Percentiles rank a stretch among this genome's conserved stretches.
These are phyloP conservation scores for Heteronetta atricapilla DNA, from an alignment of 2,113 vertebrate species.

Conservation along the genomic window DNA sequence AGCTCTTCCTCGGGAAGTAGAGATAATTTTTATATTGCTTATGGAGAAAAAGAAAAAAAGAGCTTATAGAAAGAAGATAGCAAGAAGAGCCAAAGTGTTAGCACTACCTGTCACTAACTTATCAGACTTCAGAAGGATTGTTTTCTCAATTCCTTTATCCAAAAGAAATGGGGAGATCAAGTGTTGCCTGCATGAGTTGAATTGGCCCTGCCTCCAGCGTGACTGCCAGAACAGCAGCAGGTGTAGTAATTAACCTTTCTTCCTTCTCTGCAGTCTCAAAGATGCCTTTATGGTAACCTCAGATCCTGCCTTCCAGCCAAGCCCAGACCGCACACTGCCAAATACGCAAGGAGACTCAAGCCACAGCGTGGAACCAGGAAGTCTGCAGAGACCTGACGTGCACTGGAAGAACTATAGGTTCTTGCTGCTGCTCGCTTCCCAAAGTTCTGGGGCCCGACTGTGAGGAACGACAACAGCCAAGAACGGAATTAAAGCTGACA, in stretches of 20 bases:
- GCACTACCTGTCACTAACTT: background rate
- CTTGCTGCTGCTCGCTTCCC: background rate
- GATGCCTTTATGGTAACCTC: background rate
- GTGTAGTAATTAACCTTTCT: background rate
- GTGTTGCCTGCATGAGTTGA: background rate
- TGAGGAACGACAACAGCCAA: background rate
- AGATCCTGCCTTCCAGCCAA: background rate
- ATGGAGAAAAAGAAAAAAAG: background rate
- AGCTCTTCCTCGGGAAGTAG: background rate
- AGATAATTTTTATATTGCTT: background rate
- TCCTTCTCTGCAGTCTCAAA: background rate
- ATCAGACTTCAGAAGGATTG: background rate
- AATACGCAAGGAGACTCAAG: background rate
- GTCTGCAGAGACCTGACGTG: background rate
- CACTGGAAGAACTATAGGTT: fast-evolving
- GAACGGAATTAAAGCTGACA: background rate
- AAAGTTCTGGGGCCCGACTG: background rate
- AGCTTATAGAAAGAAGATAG: background rate
- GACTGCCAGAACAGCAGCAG: background rate
- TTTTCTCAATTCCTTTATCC: background rate
- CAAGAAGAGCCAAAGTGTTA: background rate
- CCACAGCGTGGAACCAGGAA: background rate
- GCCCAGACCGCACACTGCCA: background rate
- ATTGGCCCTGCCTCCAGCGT: background rate
- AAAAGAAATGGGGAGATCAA: background rate